These are phyloP conservation scores for Struthidea cinerea DNA, from an alignment of 2,113 vertebrate species.

Conservation along the genomic window DNA sequence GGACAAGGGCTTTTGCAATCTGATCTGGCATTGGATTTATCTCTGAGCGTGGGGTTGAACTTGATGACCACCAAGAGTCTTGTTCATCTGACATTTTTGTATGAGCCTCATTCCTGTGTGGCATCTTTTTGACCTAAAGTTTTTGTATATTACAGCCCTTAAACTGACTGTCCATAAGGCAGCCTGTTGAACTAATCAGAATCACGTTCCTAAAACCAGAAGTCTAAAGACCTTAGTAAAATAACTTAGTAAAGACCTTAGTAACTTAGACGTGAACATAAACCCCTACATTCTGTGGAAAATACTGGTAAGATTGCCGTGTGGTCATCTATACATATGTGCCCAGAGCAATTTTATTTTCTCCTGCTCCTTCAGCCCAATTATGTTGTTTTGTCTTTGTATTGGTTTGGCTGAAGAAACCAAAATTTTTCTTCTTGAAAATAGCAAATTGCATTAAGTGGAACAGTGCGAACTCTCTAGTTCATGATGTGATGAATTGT, in stretches of 20 bases:
- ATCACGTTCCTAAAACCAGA: background rate
- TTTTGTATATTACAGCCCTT: background rate
- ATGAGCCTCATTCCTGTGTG: background rate
- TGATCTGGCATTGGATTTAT: background rate
- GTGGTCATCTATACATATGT: background rate
- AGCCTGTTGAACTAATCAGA: background rate
- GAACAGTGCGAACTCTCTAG: background rate
- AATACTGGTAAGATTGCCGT: background rate
- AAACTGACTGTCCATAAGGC: background rate
- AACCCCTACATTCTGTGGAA: background rate
- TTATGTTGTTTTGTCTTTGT: background rate
- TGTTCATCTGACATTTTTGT: background rate
- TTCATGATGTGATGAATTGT: too few species aligned
- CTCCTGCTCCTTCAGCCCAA: background rate
- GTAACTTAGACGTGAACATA: background rate
- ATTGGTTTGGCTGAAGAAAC: background rate
- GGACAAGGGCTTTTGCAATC: background rate
- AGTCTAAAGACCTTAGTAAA: background rate
- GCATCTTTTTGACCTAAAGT: background rate
- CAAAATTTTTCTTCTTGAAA: background rate
- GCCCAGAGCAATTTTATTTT: background rate
- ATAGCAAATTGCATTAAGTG: background rate
- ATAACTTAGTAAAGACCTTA: background rate
- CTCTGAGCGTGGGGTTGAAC: background rate
- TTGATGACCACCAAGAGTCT: background rate